phyloP scores from a whole-genome alignment of 2,888 invertebrate genomes.

The Coelinius sp. region DNA sequence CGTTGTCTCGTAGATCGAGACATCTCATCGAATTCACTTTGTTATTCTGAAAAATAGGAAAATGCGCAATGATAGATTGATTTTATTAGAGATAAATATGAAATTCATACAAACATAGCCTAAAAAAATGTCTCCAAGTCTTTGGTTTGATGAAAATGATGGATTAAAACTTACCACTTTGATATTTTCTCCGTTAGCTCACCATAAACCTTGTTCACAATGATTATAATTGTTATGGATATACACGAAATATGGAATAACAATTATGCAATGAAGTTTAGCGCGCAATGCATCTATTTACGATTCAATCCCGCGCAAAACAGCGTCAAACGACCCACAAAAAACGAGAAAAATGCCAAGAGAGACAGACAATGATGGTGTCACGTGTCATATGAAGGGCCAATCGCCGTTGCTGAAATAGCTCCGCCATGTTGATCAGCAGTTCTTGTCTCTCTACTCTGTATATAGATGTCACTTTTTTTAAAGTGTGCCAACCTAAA shows the following conservation, averaged over 20 bases:
- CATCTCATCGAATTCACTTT: constrained; percentile 29
- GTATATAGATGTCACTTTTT: no score
- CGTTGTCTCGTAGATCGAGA: constrained; percentile 38
- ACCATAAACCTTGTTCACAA: neutral
- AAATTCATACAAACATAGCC: neutral
- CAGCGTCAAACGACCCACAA: neutral
- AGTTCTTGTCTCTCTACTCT: no score
- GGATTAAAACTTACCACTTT: neutral
- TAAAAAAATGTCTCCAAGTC: no score
- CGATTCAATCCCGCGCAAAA: neutral
- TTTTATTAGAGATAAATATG: neutral
- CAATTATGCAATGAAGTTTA: neutral
- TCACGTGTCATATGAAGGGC: no score
- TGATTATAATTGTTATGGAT: neutral
- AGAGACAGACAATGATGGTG: no score
- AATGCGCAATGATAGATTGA: no score
- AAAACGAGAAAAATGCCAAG: no score
- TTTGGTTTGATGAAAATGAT: no score
- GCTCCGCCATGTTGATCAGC: no score
- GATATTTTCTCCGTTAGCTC: neutral
- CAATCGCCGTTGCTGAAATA: no score
- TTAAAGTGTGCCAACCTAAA: no score
- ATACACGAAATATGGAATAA: neutral
- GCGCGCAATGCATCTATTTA: neutral
- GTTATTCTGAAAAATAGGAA: neutral